Evolutionary conservation across 2,888 invertebrate species (phyloP).

Genomic region (Phyllotreta cruciferae): DNA sequence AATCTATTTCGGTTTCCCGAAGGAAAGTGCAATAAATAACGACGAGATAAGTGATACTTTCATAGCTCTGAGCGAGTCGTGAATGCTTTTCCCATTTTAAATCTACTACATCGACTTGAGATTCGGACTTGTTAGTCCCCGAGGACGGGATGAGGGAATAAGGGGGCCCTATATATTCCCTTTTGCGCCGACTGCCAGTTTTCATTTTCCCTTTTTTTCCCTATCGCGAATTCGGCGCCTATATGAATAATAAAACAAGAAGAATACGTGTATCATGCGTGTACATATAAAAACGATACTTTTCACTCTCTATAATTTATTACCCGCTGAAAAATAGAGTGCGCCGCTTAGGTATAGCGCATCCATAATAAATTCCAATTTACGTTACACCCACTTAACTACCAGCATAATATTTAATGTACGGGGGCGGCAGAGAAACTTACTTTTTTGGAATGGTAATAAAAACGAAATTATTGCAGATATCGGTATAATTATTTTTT

Average conservation of each 20-base stretch:
- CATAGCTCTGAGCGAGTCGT: conserved; percentile 27
- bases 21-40: conserved; percentile 29
- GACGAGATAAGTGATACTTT: conserved; percentile 30
- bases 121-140: conserved; percentile 29
- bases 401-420: too few species aligned
- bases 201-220: conserved; percentile 23
- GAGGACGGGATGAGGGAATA: conserved; percentile 18
- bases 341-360: too few species aligned
- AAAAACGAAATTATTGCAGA: too few species aligned
- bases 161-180: conserved; percentile 22
- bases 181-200: conserved; percentile 24
- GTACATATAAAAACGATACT: background rate
- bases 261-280: conserved; percentile 10
- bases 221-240: conserved; percentile 18
- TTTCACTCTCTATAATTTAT: conserved; percentile 2
- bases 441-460: too few species aligned
- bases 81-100: conserved; percentile 30
- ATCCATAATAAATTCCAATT: too few species aligned
- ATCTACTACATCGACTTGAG: conserved; percentile 28
- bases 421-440: too few species aligned
- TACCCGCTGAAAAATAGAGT: too few species aligned
- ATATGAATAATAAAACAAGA: conserved; percentile 23
- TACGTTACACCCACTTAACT: too few species aligned
- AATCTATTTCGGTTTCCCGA: conserved; percentile 21
- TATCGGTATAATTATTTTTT: too few species aligned